phyloP scores from a whole-genome alignment of 1,140 invertebrate species.

The Meloidogyne exigua region DNA sequence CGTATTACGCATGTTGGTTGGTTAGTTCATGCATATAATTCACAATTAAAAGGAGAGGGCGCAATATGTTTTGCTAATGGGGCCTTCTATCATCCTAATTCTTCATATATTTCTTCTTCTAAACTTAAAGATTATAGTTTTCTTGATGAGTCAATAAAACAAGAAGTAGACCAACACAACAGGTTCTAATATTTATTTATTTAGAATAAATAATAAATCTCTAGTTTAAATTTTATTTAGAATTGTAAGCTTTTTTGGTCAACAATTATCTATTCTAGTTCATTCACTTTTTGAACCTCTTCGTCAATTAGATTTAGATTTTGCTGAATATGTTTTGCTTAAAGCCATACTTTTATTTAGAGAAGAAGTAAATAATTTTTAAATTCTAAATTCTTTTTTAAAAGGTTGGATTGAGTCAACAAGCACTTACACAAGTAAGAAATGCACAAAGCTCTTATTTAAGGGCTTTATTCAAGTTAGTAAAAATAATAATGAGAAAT shows the following conservation, averaged over 20 bases:
- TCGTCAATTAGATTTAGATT: conserved; percentile 27
- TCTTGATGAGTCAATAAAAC: not conserved
- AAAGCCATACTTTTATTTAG: conserved; percentile 35
- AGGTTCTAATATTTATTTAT: not conserved
- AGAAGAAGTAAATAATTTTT: conserved; percentile 21
- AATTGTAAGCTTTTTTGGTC: conserved; percentile 8
- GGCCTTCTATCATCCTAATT: conserved; percentile 2
- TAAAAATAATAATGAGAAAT: not conserved
- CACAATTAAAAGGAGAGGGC: not conserved
- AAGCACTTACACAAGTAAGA: conserved; percentile 7
- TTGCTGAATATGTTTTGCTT: conserved; percentile 32
- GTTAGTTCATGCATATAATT: conserved; percentile 29
- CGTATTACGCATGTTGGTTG: conserved; percentile 27
- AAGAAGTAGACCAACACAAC: not conserved
- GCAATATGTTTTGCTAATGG: conserved; percentile 21
- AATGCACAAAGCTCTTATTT: conserved; percentile 18
- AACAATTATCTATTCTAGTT: conserved; percentile 26
- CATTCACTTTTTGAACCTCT: conserved; percentile 15
- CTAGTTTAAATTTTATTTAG: conserved; percentile 28
- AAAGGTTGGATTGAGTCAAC: conserved; percentile 21
- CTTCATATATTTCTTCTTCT: not conserved
- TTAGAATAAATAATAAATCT: not conserved
- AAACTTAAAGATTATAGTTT: not conserved
- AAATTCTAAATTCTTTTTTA: not conserved
- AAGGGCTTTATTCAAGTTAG: conserved; percentile 22